Evolutionary conservation across 2,797 vertebrate genomes (phyloP).

Genomic region (Crypturellus tataupa): DNA sequence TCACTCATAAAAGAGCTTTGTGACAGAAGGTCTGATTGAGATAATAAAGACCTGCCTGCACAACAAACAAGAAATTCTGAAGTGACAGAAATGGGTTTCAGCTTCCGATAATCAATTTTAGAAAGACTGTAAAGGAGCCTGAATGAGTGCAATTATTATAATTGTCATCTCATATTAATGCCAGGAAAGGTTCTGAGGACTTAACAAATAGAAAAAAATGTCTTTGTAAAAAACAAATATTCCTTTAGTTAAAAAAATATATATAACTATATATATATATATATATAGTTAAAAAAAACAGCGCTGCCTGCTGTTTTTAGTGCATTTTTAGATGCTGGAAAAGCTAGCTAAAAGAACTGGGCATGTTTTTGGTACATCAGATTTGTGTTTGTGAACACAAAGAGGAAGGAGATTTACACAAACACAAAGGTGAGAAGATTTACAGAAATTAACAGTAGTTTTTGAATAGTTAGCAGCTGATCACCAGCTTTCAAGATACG

Average conservation of each 20-base stretch:
- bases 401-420: accelerated
- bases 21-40: not conserved
- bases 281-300: not conserved
- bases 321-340: not conserved
- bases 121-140: not conserved
- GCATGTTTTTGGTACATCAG: not conserved
- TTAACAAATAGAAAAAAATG: not conserved
- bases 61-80: not conserved
- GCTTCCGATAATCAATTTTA: not conserved
- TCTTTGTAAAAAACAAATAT: not conserved
- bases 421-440: not conserved
- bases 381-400: accelerated
- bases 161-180: not conserved
- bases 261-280: not conserved
- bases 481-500: not conserved
- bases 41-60: not conserved
- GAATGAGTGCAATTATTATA: not conserved
- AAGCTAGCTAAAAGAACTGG: not conserved
- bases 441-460: not conserved
- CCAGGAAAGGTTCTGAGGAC: not conserved
- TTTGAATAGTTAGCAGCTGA: not conserved
- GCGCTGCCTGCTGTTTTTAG: not conserved
- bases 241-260: not conserved
- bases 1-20: not conserved
- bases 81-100: slow-evolving; percentile 13